Percentiles rank a stretch among this genome's conserved stretches.
Evolutionary conservation across 1,140 invertebrate species (phyloP).

Genomic region (Drosophila ambigua): DNA sequence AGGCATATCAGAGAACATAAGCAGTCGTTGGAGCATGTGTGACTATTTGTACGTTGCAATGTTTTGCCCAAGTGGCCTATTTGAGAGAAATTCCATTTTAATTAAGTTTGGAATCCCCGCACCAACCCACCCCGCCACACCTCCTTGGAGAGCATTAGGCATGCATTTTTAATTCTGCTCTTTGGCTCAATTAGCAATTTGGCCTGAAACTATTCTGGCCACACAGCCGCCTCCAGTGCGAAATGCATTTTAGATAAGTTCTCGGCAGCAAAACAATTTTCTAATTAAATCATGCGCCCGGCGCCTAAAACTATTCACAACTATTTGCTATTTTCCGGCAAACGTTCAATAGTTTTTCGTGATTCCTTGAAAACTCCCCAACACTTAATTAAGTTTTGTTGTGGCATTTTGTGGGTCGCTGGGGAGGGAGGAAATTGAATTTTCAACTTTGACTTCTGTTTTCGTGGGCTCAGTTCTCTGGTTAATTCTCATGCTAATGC

Average conservation of each 20-base stretch:
- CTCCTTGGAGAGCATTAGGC: slow-evolving; percentile 21
- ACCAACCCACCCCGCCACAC: too few species aligned
- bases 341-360: slow-evolving; percentile 47
- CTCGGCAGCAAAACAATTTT: slow-evolving; percentile 63
- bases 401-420: slow-evolving; percentile 7
- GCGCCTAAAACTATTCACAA: slow-evolving; percentile 57
- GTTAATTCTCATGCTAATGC: slow-evolving; percentile 64
- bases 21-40: background rate
- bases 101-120: slow-evolving; percentile 48
- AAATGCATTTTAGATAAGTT: slow-evolving; percentile 61
- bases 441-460: slow-evolving; percentile 37
- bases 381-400: slow-evolving; percentile 71
- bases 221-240: background rate
- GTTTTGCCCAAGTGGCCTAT: slow-evolving; percentile 55
- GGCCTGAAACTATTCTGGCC: slow-evolving; percentile 27
- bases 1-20: too few species aligned
- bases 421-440: slow-evolving; percentile 48
- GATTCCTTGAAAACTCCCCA: slow-evolving; percentile 8
- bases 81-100: slow-evolving; percentile 54
- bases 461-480: slow-evolving; percentile 27
- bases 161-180: slow-evolving; percentile 67
- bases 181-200: slow-evolving; percentile 52
- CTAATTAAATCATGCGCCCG: slow-evolving; percentile 64
- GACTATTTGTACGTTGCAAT: slow-evolving; percentile 2
- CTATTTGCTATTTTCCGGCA: slow-evolving; percentile 45